Percentiles rank a stretch among this genome's conserved stretches.
Evolutionary conservation across 2,797 vertebrate species (phyloP).

Genomic region (Myotis findleyi): DNA sequence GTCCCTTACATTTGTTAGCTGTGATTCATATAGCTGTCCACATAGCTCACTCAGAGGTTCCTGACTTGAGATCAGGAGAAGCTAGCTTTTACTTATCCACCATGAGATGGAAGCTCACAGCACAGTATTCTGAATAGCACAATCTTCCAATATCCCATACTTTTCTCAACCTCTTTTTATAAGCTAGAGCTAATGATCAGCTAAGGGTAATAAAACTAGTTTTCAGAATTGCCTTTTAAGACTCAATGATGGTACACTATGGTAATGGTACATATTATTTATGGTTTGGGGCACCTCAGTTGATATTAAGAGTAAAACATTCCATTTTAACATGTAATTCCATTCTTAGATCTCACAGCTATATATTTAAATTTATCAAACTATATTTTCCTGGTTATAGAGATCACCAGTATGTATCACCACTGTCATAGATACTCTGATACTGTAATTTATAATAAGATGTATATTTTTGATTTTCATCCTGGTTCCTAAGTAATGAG

Average conservation of each 20-base stretch:
- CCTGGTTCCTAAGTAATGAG: background rate
- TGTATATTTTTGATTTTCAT: background rate
- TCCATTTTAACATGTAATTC: background rate
- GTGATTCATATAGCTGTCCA: background rate
- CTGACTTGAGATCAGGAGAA: background rate
- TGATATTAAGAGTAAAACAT: background rate
- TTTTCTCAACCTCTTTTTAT: background rate
- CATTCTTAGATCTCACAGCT: background rate
- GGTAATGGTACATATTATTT: background rate
- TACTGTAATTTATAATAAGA: background rate
- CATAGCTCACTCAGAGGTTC: background rate
- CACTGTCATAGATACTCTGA: background rate
- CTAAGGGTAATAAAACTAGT: background rate
- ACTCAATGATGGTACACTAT: background rate
- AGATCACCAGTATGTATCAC: background rate
- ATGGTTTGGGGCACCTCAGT: background rate
- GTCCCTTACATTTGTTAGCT: background rate
- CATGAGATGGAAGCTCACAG: background rate
- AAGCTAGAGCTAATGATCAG: background rate
- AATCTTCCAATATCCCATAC: background rate
- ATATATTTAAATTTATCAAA: background rate
- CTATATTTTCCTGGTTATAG: background rate
- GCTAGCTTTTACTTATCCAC: background rate
- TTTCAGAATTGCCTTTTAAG: background rate
- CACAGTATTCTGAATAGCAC: background rate